Conservation (phyloP, 92 coral and sea anemone genomes). For the Palythoa grandis region DNA sequence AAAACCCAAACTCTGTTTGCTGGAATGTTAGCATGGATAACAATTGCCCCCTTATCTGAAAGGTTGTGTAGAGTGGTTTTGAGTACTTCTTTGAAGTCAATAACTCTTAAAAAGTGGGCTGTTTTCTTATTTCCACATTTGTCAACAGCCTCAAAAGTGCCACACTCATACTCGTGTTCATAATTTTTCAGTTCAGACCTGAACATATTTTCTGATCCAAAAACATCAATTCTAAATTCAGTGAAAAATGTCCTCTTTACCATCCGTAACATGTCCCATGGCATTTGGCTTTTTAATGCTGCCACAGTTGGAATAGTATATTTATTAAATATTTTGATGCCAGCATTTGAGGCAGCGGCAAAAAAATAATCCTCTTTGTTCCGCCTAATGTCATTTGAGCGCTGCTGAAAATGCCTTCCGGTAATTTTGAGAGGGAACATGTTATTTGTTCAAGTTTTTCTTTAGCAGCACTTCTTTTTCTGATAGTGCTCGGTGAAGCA, state of each 20-base stretch:
- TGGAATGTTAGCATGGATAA: constrained; percentile 32
- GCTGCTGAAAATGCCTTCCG: background rate
- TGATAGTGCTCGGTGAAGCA: background rate
- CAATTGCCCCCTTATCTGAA: constrained; percentile 28
- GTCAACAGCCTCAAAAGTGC: constrained; percentile 30
- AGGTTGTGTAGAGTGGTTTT: constrained; percentile 37
- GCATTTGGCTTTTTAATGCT: too few species aligned
- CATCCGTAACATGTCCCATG: too few species aligned
- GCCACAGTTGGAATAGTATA: too few species aligned
- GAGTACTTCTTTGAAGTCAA: constrained; percentile 42
- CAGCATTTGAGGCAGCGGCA: too few species aligned
- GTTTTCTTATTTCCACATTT: constrained; percentile 26
- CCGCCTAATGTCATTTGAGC: too few species aligned
- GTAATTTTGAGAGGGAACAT: background rate
- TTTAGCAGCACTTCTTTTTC: background rate
- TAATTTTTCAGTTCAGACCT: constrained; percentile 22
- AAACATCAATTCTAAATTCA: constrained; percentile 21
- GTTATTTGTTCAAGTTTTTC: background rate
- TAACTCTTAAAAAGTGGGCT: constrained; percentile 45
- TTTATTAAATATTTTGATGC: too few species aligned
- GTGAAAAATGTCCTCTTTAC: too few species aligned
- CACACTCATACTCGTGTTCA: constrained; percentile 55
- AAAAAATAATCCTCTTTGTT: too few species aligned
- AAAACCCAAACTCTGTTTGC: constrained; percentile 39
- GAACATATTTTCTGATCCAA: constrained; percentile 49